phyloP scores from a whole-genome alignment of 2,113 vertebrate species.

The Pagrus major region DNA sequence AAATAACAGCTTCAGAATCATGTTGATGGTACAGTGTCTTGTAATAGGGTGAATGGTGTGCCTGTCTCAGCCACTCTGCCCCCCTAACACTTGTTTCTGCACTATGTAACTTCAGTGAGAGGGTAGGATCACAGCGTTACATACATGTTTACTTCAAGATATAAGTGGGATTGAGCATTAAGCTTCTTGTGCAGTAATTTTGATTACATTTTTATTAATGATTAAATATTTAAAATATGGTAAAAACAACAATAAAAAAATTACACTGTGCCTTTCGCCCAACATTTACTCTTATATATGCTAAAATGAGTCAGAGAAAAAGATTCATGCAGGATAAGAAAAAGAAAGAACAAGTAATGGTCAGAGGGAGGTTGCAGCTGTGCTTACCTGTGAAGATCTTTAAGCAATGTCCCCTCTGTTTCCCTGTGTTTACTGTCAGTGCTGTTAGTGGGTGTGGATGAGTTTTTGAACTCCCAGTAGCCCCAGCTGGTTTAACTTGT shows the following conservation, averaged over 20 bases:
- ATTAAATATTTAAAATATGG: neutral
- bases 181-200: neutral
- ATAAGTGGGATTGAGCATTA: neutral
- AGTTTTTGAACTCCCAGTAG: conserved; percentile 8
- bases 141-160: too few species aligned
- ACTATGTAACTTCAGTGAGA: too few species aligned
- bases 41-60: too few species aligned
- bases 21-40: too few species aligned
- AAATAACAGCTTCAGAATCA: too few species aligned
- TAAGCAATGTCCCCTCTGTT: conserved; percentile 7
- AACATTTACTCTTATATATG: neutral
- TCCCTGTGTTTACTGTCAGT: conserved; percentile 23
- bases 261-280: neutral
- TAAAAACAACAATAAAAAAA: too few species aligned
- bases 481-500: conserved; percentile 66
- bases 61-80: too few species aligned
- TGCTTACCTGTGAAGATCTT: conserved; percentile 53
- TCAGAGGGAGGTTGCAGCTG: conserved; percentile 1
- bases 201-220: too few species aligned
- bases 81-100: too few species aligned
- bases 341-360: neutral
- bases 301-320: too few species aligned
- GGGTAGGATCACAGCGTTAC: too few species aligned
- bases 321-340: neutral
- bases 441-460: conserved; percentile 6